Conservation (phyloP, 2,888 invertebrate genomes). For the Arctia plantaginis region DNA sequence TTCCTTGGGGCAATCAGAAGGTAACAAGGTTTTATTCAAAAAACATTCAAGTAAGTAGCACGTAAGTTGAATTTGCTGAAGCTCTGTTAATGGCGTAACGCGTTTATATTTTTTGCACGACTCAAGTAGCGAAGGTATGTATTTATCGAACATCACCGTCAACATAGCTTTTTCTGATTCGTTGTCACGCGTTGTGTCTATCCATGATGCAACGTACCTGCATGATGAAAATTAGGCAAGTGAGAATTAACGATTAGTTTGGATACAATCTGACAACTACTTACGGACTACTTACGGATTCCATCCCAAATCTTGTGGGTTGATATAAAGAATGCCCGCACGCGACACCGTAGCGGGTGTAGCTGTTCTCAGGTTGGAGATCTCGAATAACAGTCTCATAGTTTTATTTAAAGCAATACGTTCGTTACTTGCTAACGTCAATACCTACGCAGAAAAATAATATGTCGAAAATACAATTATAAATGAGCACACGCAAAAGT, state of each 20-base stretch:
- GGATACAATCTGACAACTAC: neutral
- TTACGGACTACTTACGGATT: conserved; percentile 94
- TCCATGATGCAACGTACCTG: conserved; percentile 96
- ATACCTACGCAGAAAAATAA: conserved; percentile 80
- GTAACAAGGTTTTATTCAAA: conserved; percentile 92
- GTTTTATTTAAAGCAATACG: conserved; percentile 95
- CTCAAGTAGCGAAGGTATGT: conserved; percentile 94
- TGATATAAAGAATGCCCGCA: conserved; percentile 97
- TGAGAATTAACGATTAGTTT: too few relatives aligned
- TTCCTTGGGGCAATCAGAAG: conserved; percentile 96
- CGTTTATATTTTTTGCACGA: conserved; percentile 92
- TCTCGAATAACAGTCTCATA: conserved; percentile 97
- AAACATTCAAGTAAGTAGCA: conserved; percentile 95
- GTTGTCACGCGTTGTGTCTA: conserved; percentile 91
- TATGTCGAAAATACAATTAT: too few relatives aligned
- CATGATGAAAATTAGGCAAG: too few relatives aligned
- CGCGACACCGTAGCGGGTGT: conserved; percentile 98
- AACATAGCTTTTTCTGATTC: conserved; percentile 92
- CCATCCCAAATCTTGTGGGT: conserved; percentile 98
- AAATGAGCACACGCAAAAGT: too few relatives aligned
- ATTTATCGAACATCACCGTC: conserved; percentile 96
- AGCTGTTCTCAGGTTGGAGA: conserved; percentile 94
- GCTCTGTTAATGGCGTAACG: conserved; percentile 96
- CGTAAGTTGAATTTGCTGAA: conserved; percentile 95
- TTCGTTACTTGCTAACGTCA: conserved; percentile 97